A percentile compares a stretch with the other conserved stretches of the same genome.
These are phyloP conservation scores for Agrilus planipennis DNA, from an alignment of 1,140 invertebrate genomes.

Conservation along the genomic window DNA sequence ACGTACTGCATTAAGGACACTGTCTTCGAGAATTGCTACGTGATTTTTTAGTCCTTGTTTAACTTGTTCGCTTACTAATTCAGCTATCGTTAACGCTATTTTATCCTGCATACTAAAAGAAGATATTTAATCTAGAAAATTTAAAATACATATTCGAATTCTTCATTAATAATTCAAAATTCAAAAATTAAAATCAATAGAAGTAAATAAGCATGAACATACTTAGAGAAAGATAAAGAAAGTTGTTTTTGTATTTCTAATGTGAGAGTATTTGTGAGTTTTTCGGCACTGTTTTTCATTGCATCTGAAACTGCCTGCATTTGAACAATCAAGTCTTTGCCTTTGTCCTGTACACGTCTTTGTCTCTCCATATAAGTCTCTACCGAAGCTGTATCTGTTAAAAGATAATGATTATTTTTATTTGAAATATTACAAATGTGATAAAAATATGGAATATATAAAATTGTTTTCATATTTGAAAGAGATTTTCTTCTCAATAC, in stretches of 20 bases:
- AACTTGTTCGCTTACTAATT: constrained; percentile 43
- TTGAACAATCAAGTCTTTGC: constrained; percentile 29
- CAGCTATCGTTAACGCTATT: constrained; percentile 24
- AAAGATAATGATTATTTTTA: constrained; percentile 13
- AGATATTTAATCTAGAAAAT: constrained; percentile 4
- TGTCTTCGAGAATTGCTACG: constrained; percentile 42
- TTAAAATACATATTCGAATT: too few relatives aligned
- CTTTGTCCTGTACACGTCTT: constrained; percentile 28
- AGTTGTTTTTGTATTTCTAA: constrained; percentile 30
- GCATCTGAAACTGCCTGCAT: constrained; percentile 30
- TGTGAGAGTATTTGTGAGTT: constrained; percentile 20
- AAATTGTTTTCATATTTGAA: too few relatives aligned
- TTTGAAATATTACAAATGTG: constrained; percentile 1
- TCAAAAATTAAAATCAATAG: background rate
- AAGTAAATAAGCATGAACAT: constrained; percentile 12
- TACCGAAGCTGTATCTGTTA: constrained; percentile 31
- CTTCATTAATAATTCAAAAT: too few relatives aligned
- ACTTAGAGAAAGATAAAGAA: constrained; percentile 24
- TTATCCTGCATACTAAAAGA: constrained; percentile 33
- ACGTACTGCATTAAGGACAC: constrained; percentile 43
- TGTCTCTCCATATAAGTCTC: constrained; percentile 32
- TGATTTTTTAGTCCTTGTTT: constrained; percentile 46
- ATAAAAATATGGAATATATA: too few relatives aligned
- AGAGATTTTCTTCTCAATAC: too few relatives aligned
- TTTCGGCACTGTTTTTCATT: constrained; percentile 27